Evolutionary conservation across 1,140 invertebrate genomes (phyloP).

Genomic region (Ditylenchus dipsaci): DNA sequence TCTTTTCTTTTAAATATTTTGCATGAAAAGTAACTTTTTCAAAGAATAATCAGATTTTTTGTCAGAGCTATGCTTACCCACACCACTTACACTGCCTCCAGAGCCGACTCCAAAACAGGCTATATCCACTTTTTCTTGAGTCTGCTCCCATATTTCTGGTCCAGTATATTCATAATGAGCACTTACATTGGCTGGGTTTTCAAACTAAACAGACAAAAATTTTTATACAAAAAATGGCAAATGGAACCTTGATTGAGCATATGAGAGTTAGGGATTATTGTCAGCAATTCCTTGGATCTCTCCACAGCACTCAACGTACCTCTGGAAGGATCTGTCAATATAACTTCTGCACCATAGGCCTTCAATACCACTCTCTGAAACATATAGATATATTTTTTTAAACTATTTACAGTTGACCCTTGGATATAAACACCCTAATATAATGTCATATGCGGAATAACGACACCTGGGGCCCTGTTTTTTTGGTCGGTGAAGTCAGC

Average conservation of each 20-base stretch:
- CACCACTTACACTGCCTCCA: slow-evolving; percentile 53
- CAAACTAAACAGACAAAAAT: slow-evolving; percentile 34
- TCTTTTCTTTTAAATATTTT: slow-evolving; percentile 44
- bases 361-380: slow-evolving; percentile 49
- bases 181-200: slow-evolving; percentile 48
- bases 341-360: slow-evolving; percentile 53
- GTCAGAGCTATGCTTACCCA: slow-evolving; percentile 22
- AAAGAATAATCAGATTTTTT: background rate
- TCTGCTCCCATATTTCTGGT: slow-evolving; percentile 56
- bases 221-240: background rate
- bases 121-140: slow-evolving; percentile 52
- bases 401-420: too few relatives aligned
- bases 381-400: too few relatives aligned
- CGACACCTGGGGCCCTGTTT: too few relatives aligned
- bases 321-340: slow-evolving; percentile 47
- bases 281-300: slow-evolving; percentile 41
- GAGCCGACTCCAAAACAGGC: slow-evolving; percentile 53
- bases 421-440: too few relatives aligned
- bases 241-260: slow-evolving; percentile 44
- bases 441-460: too few relatives aligned
- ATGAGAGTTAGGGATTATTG: slow-evolving; percentile 46
- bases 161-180: slow-evolving; percentile 54
- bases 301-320: slow-evolving; percentile 53
- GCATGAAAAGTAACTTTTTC: background rate
- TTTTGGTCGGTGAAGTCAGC: too few relatives aligned